These are phyloP conservation scores for Lasioglossum vierecki DNA, from an alignment of 2,888 invertebrate genomes.

Conservation along the genomic window DNA sequence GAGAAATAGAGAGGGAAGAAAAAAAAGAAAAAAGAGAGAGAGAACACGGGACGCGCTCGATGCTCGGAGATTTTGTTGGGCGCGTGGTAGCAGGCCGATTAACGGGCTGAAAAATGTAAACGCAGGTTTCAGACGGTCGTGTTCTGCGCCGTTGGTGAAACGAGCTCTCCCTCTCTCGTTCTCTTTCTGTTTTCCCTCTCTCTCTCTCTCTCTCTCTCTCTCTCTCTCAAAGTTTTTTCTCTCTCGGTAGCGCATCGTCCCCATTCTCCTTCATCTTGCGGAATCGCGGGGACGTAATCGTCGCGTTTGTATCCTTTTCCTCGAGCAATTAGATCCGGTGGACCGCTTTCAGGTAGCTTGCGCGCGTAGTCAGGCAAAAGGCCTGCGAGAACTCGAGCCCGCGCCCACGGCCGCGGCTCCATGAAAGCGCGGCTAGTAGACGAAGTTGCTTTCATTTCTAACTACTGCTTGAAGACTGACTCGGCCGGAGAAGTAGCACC, in stretches of 20 bases:
- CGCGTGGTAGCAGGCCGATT: constrained; percentile 14
- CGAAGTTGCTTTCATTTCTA: constrained; percentile 57
- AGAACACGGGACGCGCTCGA: background rate
- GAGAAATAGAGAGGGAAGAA: background rate
- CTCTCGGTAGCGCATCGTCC: background rate
- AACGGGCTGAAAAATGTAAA: constrained; percentile 29
- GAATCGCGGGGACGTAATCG: constrained; percentile 47
- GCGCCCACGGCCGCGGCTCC: constrained; percentile 26
- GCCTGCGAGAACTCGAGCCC: background rate
- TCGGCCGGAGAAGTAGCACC: constrained; percentile 51
- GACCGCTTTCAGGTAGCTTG: constrained; percentile 37
- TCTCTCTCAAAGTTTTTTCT: background rate
- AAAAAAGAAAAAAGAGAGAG: background rate
- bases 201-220: background rate
- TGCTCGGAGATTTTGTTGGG: constrained; percentile 1
- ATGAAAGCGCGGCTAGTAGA: constrained; percentile 52
- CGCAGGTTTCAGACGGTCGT: constrained; percentile 15
- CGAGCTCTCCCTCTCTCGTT: background rate
- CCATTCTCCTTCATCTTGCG: background rate
- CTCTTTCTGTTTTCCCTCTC: background rate
- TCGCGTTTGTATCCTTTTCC: constrained; percentile 51
- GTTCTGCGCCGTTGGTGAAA: constrained; percentile 9
- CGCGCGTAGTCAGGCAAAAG: constrained; percentile 39
- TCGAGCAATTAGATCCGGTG: constrained; percentile 60
- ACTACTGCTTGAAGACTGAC: constrained; percentile 54